Percentiles rank a stretch among this genome's conserved stretches.
Conservation (phyloP, 2,113 vertebrate species). For the Syngnathoides biaculeatus region DNA sequence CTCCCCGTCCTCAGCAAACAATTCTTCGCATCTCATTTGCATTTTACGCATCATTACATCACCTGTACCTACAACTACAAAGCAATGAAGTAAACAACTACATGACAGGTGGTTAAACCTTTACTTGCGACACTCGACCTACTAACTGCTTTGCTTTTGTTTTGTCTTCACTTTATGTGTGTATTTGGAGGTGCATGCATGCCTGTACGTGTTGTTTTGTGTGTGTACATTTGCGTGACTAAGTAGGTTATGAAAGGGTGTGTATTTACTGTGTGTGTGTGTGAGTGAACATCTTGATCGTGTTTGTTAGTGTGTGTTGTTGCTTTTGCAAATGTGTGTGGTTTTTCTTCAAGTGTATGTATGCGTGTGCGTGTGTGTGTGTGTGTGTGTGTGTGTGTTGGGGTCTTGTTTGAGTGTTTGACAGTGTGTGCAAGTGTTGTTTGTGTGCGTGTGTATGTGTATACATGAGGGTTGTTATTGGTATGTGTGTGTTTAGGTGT, state of each 20-base stretch:
- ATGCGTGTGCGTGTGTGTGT: too few species aligned
- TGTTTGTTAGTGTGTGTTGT: too few species aligned
- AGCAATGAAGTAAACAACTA: too few species aligned
- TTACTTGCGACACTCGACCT: constrained; percentile 32
- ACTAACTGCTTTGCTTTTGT: constrained; percentile 8
- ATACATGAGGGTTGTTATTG: too few species aligned
- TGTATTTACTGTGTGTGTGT: background rate
- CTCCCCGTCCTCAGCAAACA: background rate
- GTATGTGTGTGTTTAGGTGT: background rate
- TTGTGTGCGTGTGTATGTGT: too few species aligned
- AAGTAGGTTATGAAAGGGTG: too few species aligned
- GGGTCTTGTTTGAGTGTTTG: too few species aligned
- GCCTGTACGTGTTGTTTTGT: background rate
- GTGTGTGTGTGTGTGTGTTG: too few species aligned
- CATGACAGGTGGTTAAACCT: background rate
- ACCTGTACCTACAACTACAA: too few species aligned
- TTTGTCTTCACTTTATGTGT: background rate
- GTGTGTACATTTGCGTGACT: background rate
- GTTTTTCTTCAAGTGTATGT: too few species aligned
- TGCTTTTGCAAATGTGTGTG: background rate
- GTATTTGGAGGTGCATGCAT: background rate
- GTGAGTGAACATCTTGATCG: background rate
- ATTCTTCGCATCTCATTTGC: background rate
- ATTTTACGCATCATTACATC: too few species aligned
- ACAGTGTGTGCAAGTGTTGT: too few species aligned